A percentile compares a stretch with the other conserved stretches of the same genome.
These are phyloP conservation scores for Lasioglossum calceatum DNA, from an alignment of 2,888 invertebrate genomes.

Conservation along the genomic window DNA sequence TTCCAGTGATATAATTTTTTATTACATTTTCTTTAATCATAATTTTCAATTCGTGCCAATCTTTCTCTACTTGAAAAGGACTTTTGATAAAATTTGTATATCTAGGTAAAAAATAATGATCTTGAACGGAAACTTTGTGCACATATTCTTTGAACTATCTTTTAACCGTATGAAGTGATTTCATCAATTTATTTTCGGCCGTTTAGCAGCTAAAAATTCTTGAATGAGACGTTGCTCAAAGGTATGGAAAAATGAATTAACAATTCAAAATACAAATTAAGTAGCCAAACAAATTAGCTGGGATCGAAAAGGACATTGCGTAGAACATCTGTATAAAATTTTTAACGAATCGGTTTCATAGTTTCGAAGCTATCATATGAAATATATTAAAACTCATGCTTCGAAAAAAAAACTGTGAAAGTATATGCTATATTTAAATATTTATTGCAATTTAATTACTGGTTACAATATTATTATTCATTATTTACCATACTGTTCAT, in stretches of 20 bases:
- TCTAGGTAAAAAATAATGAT: not conserved
- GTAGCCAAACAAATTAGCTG: not conserved
- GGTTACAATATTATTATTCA: not conserved
- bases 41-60: not conserved
- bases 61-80: not conserved
- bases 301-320: not conserved
- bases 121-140: not conserved
- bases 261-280: not conserved
- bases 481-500: not conserved
- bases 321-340: not conserved
- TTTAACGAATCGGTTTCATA: not conserved
- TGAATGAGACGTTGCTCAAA: not conserved
- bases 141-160: not conserved
- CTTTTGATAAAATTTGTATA: not conserved
- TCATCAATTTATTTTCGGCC: not conserved
- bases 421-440: not conserved
- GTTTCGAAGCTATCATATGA: not conserved
- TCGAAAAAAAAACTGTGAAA: not conserved
- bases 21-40: not conserved
- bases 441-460: not conserved
- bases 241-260: not conserved
- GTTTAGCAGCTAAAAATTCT: not conserved
- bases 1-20: not conserved
- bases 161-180: not conserved
- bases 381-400: not conserved